A percentile compares a stretch with the other conserved stretches of the same genome.
Conservation (phyloP, 1,140 invertebrate genomes). For the Sweltsa coloradensis region DNA sequence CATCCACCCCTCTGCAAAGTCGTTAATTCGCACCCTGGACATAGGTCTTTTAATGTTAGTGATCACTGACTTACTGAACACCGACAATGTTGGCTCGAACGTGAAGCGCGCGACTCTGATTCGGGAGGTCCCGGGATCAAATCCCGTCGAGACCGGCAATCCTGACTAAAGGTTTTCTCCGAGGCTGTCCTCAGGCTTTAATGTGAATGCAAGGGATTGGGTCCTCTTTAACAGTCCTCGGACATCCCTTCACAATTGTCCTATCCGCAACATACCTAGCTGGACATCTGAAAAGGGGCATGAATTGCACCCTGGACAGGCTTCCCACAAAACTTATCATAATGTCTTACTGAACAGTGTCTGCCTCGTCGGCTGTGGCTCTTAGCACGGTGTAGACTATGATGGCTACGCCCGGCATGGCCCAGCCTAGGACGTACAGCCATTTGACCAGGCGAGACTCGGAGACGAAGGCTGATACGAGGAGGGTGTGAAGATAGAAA, state of each 20-base stretch:
- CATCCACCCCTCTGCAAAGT: too few relatives aligned
- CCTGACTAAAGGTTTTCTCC: too few relatives aligned
- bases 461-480: constrained; percentile 82
- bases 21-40: too few relatives aligned
- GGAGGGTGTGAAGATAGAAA: constrained; percentile 82
- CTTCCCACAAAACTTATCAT: constrained; percentile 13
- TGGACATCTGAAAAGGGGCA: too few relatives aligned
- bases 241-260: too few relatives aligned
- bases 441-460: constrained; percentile 71
- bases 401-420: constrained; percentile 56
- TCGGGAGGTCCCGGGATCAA: too few relatives aligned
- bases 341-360: constrained; percentile 47
- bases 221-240: too few relatives aligned
- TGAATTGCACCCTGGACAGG: neutral
- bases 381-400: constrained; percentile 51
- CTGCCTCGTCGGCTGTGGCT: constrained; percentile 34
- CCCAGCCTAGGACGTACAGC: constrained; percentile 77
- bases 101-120: too few relatives aligned
- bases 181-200: too few relatives aligned
- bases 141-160: too few relatives aligned
- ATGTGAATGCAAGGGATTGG: too few relatives aligned
- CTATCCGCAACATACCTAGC: too few relatives aligned
- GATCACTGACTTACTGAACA: neutral
- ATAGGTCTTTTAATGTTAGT: neutral
- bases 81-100: neutral